Conservation (phyloP, 1,140 invertebrate species). For the Polypedilum pembai region DNA sequence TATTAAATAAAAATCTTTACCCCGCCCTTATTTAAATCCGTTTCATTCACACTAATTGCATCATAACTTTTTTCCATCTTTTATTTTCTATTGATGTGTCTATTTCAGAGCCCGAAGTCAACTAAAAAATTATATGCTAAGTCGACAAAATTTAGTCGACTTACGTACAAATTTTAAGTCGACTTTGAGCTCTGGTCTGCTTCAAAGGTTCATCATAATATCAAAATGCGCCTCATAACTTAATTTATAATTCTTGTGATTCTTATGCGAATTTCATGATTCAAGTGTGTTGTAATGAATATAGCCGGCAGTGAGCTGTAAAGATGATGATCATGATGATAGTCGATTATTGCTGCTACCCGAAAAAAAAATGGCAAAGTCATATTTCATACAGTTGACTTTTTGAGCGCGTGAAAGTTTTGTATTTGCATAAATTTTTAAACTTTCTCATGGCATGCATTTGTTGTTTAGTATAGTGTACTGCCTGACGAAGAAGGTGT, state of each 20-base stretch:
- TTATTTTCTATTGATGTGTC: too few relatives aligned
- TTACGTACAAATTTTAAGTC: too few relatives aligned
- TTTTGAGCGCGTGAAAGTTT: slow-evolving; percentile 26
- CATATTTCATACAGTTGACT: neutral
- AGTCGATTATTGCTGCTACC: neutral
- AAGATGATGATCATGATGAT: neutral
- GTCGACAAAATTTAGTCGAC: too few relatives aligned
- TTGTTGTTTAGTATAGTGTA: neutral
- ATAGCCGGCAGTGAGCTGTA: neutral
- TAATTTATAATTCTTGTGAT: slow-evolving; percentile 20
- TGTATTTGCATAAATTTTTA: neutral
- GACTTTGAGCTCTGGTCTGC: too few relatives aligned
- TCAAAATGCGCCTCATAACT: neutral
- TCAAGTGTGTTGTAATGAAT: neutral
- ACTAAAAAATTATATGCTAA: too few relatives aligned
- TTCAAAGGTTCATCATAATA: too few relatives aligned
- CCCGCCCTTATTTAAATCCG: too few relatives aligned
- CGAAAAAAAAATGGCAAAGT: too few relatives aligned
- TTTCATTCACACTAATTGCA: too few relatives aligned
- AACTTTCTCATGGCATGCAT: neutral
- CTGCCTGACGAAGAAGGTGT: neutral
- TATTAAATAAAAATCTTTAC: too few relatives aligned
- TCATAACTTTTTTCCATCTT: too few relatives aligned
- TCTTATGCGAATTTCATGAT: neutral
- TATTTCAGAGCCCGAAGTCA: too few relatives aligned